phyloP scores from a whole-genome alignment of 1,140 invertebrate species.

The Hylyphantes graminicola region DNA sequence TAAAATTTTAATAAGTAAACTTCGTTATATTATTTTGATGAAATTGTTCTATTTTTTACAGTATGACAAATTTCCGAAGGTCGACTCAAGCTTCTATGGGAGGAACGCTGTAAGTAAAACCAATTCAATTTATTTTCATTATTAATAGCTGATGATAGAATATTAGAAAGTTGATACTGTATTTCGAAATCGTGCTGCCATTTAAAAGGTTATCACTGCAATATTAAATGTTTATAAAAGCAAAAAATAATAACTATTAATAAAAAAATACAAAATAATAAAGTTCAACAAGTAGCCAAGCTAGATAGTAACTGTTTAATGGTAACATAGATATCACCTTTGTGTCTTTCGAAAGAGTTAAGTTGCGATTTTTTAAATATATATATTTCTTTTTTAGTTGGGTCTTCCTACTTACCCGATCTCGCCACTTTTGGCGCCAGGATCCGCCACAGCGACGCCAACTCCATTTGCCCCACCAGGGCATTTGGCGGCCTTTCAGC shows the following conservation, averaged over 20 bases:
- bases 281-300: too few species aligned
- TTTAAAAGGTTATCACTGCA: too few species aligned
- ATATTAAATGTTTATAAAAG: too few species aligned
- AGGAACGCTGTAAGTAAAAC: constrained; percentile 63
- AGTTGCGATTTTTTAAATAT: background rate
- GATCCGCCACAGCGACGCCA: constrained; percentile 57
- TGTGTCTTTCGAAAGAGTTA: too few species aligned
- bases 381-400: constrained; percentile 63
- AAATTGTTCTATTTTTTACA: constrained; percentile 56
- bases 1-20: background rate
- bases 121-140: too few species aligned
- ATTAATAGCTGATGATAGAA: too few species aligned
- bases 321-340: too few species aligned
- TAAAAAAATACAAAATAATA: too few species aligned
- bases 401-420: constrained; percentile 73
- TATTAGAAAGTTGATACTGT: too few species aligned
- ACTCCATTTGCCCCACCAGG: constrained; percentile 74
- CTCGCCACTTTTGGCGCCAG: constrained; percentile 81
- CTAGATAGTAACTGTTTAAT: too few species aligned
- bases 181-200: too few species aligned
- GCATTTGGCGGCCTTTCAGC: constrained; percentile 84
- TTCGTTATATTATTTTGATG: constrained; percentile 9
- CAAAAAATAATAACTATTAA: too few species aligned
- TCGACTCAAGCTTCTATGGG: constrained; percentile 66
- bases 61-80: constrained; percentile 68